Conservation (phyloP, 2,113 vertebrate genomes). For the Alexandromys fortis region DNA sequence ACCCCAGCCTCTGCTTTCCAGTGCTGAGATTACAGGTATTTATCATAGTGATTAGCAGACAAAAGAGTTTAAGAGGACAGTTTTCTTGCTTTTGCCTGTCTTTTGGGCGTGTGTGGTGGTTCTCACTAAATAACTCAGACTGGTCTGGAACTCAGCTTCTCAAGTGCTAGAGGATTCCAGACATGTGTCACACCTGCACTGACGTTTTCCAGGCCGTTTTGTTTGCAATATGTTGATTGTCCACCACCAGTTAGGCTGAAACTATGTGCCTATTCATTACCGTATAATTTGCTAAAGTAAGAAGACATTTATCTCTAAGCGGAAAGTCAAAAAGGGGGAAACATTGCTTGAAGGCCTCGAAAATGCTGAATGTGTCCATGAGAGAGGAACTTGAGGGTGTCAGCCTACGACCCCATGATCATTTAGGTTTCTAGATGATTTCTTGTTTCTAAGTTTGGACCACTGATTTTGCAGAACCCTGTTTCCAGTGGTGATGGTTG, state of each 20-base stretch:
- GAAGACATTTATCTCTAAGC: conserved; percentile 11
- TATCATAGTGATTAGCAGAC: neutral
- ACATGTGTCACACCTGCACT: neutral
- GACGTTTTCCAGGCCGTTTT: conserved; percentile 5
- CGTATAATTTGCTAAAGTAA: conserved; percentile 36
- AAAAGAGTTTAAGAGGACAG: neutral
- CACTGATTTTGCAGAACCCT: neutral
- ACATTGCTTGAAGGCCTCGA: conserved; percentile 5
- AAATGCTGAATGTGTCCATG: conserved; percentile 31
- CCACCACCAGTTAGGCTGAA: conserved; percentile 14
- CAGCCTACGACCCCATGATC: neutral
- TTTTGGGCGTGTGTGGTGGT: neutral
- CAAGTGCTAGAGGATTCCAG: neutral
- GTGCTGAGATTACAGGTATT: too few relatives aligned
- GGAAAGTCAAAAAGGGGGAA: conserved; percentile 40
- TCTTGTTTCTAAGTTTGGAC: conserved; percentile 50
- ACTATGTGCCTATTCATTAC: neutral
- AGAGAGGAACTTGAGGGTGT: conserved; percentile 41
- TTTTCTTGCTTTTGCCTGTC: neutral
- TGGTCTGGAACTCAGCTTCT: neutral
- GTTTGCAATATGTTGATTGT: neutral
- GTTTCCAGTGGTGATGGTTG: neutral
- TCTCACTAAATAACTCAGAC: neutral
- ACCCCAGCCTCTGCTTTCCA: neutral
- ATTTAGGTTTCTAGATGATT: conserved; percentile 51